Conservation (phyloP, 2,113 vertebrate species). For the Regulus satrapa region DNA sequence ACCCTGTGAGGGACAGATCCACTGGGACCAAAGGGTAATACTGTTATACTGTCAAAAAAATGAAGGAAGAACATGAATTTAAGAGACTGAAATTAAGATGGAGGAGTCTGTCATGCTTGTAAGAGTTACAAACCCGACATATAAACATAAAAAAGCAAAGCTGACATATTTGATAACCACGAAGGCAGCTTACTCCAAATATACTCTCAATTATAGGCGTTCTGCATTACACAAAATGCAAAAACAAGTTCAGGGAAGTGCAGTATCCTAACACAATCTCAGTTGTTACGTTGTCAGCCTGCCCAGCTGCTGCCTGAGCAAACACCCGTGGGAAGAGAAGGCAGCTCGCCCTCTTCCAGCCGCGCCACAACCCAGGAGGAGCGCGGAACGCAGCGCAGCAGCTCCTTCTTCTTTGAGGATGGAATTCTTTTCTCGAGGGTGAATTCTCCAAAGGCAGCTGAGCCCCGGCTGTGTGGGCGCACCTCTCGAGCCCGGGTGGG, state of each 20-base stretch:
- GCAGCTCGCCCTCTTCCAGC: too few species aligned
- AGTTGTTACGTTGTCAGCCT: accelerated
- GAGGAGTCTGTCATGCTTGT: not conserved
- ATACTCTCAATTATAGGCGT: not conserved
- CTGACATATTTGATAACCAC: conserved; percentile 11
- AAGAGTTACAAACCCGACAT: not conserved
- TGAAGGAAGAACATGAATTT: not conserved
- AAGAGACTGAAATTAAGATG: not conserved
- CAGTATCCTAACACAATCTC: not conserved
- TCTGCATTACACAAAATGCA: not conserved
- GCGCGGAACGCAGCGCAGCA: too few species aligned
- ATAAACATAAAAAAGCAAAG: not conserved
- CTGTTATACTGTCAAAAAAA: not conserved
- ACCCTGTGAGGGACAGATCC: not conserved
- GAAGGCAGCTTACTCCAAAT: conserved; percentile 14
- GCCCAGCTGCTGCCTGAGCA: accelerated
- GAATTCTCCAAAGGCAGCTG: not conserved
- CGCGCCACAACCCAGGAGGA: too few species aligned
- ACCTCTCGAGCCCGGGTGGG: accelerated
- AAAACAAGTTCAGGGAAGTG: not conserved
- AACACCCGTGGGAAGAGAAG: not conserved
- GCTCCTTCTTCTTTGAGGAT: too few species aligned
- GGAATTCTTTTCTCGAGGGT: too few species aligned
- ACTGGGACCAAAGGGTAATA: not conserved
- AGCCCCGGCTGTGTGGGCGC: not conserved